phyloP scores from a whole-genome alignment of 2,888 invertebrate species.

The Caenorhabditis uteleia region DNA sequence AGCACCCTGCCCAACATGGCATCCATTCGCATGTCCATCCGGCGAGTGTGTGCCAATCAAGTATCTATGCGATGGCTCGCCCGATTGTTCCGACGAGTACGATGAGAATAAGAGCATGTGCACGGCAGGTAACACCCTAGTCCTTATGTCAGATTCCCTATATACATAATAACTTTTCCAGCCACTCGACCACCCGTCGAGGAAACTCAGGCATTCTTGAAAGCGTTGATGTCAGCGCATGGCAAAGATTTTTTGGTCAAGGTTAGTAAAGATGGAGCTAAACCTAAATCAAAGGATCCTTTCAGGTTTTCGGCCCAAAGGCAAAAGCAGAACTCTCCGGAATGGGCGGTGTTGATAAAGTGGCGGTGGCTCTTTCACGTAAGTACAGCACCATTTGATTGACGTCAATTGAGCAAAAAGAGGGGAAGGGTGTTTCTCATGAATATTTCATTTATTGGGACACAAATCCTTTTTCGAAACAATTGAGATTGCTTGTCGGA shows the following conservation, averaged over 20 bases:
- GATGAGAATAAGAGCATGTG: constrained; percentile 93
- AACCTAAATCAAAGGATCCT: constrained; percentile 77
- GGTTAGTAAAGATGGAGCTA: constrained; percentile 71
- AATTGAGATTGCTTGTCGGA: too few relatives aligned
- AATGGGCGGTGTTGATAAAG: constrained; percentile 90
- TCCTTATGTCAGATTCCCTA: not conserved
- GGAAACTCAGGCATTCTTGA: constrained; percentile 91
- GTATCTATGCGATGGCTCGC: constrained; percentile 90
- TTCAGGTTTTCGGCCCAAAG: constrained; percentile 84
- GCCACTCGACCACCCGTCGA: constrained; percentile 95
- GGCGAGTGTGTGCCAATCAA: constrained; percentile 94
- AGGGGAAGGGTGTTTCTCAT: not conserved
- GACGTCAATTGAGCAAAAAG: constrained; percentile 14
- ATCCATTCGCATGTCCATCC: constrained; percentile 90
- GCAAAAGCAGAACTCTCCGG: constrained; percentile 89
- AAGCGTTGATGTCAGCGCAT: constrained; percentile 89
- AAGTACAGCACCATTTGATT: constrained; percentile 4
- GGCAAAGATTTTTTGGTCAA: constrained; percentile 96
- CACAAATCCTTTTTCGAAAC: too few relatives aligned
- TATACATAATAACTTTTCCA: constrained; percentile 70
- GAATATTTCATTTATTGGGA: too few relatives aligned
- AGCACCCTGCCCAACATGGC: constrained; percentile 84
- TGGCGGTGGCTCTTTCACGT: constrained; percentile 93
- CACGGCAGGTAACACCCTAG: constrained; percentile 80
- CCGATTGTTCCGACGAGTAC: constrained; percentile 89